Percentiles rank a stretch among this genome's conserved stretches.
These are phyloP conservation scores for Atta colombica DNA, from an alignment of 1,140 invertebrate genomes.

Conservation along the genomic window DNA sequence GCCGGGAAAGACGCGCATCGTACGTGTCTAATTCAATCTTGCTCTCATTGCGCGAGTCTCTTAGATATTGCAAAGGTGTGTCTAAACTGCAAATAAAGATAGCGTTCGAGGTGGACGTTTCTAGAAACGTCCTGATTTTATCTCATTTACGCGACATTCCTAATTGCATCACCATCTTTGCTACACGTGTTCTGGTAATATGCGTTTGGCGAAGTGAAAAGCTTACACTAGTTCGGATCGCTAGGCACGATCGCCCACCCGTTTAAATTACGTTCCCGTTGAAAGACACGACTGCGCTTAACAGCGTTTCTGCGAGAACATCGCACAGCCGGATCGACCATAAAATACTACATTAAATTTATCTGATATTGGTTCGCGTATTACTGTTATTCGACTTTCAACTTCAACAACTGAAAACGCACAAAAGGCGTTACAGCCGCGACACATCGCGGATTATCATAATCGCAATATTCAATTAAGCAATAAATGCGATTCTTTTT, in stretches of 20 bases:
- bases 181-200: conserved; percentile 13
- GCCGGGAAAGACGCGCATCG: conserved; percentile 26
- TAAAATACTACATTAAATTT: conserved; percentile 56
- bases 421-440: conserved; percentile 26
- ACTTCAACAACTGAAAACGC: conserved; percentile 25
- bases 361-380: conserved; percentile 48
- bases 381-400: conserved; percentile 53
- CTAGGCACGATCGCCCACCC: conserved; percentile 21
- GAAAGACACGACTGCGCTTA: conserved; percentile 36
- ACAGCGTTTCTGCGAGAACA: conserved; percentile 45
- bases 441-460: conserved; percentile 16
- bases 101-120: conserved; percentile 2
- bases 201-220: conserved; percentile 14
- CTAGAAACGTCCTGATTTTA: conserved; percentile 19
- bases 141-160: conserved; percentile 36
- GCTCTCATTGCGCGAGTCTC: conserved; percentile 19
- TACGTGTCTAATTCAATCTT: conserved; percentile 57
- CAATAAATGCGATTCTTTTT: not conserved
- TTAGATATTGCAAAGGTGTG: conserved; percentile 15
- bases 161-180: conserved; percentile 39
- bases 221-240: conserved; percentile 13
- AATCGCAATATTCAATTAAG: conserved; percentile 31
- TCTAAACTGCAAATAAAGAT: conserved; percentile 53
- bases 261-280: conserved; percentile 41
- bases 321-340: conserved; percentile 44